A percentile compares a stretch with the other conserved stretches of the same genome.
Conservation (phyloP, 1,140 invertebrate species). For the Tyrophagus putrescentiae region DNA sequence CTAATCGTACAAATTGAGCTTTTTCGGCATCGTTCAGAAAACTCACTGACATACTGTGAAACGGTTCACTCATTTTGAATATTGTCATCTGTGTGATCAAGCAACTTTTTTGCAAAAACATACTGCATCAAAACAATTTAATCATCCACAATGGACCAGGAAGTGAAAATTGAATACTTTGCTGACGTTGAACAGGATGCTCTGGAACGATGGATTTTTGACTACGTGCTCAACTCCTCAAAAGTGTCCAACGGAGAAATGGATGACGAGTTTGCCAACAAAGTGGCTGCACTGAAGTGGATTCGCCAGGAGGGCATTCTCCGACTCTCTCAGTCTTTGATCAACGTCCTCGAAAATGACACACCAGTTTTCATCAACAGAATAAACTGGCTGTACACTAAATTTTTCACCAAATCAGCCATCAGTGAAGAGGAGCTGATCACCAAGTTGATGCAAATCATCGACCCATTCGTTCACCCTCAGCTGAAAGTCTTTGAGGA, state of each 20-base stretch:
- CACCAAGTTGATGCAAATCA: no score
- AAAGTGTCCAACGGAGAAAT: not conserved
- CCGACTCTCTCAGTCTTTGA: not conserved
- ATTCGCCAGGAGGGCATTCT: conserved; percentile 1
- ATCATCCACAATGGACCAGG: conserved; percentile 12
- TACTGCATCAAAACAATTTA: no score
- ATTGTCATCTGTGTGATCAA: no score
- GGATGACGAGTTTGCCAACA: not conserved
- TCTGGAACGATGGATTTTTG: not conserved
- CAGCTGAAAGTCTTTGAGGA: no score
- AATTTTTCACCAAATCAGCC: not conserved
- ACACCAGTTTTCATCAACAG: not conserved
- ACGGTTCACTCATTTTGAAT: no score
- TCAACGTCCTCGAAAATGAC: not conserved
- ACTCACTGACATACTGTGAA: no score
- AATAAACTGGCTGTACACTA: not conserved
- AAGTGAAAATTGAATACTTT: conserved; percentile 2
- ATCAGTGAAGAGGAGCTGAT: not conserved
- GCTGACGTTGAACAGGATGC: not conserved
- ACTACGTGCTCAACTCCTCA: not conserved
- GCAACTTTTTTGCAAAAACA: no score
- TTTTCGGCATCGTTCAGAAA: no score
- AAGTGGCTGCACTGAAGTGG: not conserved
- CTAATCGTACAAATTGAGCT: no score
- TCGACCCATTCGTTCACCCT: no score